Evolutionary conservation across 2,797 vertebrate species (phyloP).

Genomic region (Pseudomugil tenellus): DNA sequence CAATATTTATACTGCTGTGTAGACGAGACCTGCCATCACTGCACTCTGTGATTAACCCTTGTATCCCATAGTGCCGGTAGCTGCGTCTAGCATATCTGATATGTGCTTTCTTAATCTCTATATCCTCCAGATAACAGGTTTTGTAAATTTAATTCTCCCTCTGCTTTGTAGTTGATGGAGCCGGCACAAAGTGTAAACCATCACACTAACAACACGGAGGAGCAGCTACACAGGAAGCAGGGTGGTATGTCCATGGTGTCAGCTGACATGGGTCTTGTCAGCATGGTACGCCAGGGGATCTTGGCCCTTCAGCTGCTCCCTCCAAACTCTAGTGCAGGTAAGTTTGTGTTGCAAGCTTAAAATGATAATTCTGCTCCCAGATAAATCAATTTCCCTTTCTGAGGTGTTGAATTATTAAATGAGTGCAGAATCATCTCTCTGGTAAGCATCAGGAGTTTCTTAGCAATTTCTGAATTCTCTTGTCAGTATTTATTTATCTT

Average conservation of each 20-base stretch:
- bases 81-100: not conserved
- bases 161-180: constrained; percentile 77
- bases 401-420: not conserved
- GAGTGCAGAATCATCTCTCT: not conserved
- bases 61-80: not conserved
- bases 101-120: not conserved
- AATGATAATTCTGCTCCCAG: not conserved
- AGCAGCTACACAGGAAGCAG: constrained; percentile 79
- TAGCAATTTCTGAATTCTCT: too few species aligned
- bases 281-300: constrained; percentile 97
- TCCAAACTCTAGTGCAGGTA: constrained; percentile 95
- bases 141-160: not conserved
- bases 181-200: constrained; percentile 69
- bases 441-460: too few species aligned
- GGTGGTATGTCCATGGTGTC: constrained; percentile 93
- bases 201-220: constrained; percentile 72
- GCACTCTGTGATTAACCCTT: not conserved
- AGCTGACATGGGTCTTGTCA: constrained; percentile 94
- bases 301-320: constrained; percentile 94
- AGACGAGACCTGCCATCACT: not conserved
- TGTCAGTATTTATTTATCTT: not conserved
- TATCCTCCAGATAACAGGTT: not conserved
- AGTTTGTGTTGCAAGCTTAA: constrained; percentile 15
- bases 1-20: not conserved
- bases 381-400: too few species aligned